These are phyloP conservation scores for Suillia variegata DNA, from an alignment of 2,888 invertebrate genomes.

Conservation along the genomic window DNA sequence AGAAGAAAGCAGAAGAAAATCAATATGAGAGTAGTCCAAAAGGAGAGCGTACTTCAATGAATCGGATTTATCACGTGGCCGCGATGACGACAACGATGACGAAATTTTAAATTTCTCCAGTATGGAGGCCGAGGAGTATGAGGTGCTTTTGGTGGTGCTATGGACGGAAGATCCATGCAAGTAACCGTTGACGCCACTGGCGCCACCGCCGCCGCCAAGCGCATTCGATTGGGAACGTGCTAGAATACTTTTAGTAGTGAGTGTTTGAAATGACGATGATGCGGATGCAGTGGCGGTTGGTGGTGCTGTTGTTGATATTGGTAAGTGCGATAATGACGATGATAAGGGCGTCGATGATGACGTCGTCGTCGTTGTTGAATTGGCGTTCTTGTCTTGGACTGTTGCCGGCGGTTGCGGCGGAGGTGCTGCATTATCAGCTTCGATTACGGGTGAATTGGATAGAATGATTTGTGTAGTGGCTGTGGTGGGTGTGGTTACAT, in stretches of 20 bases:
- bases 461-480: constrained; percentile 48
- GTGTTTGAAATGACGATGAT: constrained; percentile 27
- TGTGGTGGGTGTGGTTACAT: constrained; percentile 48
- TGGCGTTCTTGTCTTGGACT: background rate
- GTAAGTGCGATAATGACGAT: constrained; percentile 41
- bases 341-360: constrained; percentile 28
- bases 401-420: constrained; percentile 3
- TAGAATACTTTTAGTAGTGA: constrained; percentile 50
- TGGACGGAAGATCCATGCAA: constrained; percentile 41
- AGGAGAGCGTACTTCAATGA: constrained; percentile 56
- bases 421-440: constrained; percentile 17
- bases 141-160: constrained; percentile 28
- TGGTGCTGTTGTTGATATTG: constrained; percentile 13
- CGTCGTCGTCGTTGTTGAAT: constrained; percentile 5
- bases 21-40: background rate
- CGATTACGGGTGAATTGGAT: constrained; percentile 31
- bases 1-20: no score
- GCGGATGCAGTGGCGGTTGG: constrained; percentile 5
- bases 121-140: constrained; percentile 31
- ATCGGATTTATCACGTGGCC: constrained; percentile 55
- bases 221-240: constrained; percentile 38
- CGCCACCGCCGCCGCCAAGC: constrained; percentile 16
- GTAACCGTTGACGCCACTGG: constrained; percentile 44
- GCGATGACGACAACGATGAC: no score
- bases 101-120: constrained; percentile 38